Evolutionary conservation across 2,797 vertebrate genomes (phyloP), one percentile per base, ranked within the genome.

Genomic region (Oreochromis grahami): DNA sequence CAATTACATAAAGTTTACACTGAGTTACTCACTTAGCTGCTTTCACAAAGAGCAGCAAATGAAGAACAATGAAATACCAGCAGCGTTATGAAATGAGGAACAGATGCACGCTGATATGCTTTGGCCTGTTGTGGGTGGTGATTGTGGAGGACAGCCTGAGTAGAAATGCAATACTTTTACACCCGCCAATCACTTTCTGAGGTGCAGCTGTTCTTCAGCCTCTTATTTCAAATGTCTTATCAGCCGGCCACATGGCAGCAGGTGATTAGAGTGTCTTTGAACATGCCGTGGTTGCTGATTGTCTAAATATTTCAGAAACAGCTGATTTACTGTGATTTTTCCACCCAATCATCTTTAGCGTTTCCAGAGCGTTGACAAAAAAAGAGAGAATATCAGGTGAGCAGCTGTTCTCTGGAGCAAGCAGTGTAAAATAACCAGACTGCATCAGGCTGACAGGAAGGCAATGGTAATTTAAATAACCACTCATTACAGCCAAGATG

Each of bases 211-310:
- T 72, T 72, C 24, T 48, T 19, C 41, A 43, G 63, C 19, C 38
- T 43, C n/a, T 9, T 38, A 65, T 0, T 14, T 41, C 63, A 68
- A 15, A 24, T 0, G 3, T 0, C n/a, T 41, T 0, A 41, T 68
- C 17, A 53, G 21, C 21, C 3, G 43, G 0, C 48, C 68, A 72
- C 24, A 12, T 48, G 68, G 15, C 68, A 72, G 2, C 68, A 72
- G 41, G 14, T 29, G 68, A 72, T 29, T 72, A 29, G 15, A 29
- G 41, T 72, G 68, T 29, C 0, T 72, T 48, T 29, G 68, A 48
- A 72, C 1, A 1, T 45, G 41, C 24, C 9, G 6, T 5, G 9
- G 68, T 29, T 19, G 41, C 6, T 48, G 41, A 29, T 45, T 11
- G 41, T 45, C 3, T 0, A 45, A 45, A 26, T 48, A 29, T 29